phyloP scores from a whole-genome alignment of 2,113 vertebrate species.

The Nipponia nippon region DNA sequence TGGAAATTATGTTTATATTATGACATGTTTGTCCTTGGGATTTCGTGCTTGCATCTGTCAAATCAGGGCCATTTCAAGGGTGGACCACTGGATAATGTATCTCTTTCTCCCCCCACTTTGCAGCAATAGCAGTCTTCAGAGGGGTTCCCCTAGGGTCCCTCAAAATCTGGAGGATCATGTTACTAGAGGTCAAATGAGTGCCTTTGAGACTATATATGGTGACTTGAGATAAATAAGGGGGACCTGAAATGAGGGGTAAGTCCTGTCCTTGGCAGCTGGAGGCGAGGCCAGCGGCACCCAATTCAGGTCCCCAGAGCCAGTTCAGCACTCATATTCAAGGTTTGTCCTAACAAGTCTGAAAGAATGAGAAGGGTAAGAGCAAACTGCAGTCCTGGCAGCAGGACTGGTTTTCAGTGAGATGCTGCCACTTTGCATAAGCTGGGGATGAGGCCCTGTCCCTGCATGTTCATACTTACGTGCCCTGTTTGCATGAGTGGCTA shows the following conservation, averaged over 20 bases:
- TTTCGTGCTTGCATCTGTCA: not conserved
- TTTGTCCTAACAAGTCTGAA: not conserved
- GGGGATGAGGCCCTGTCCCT: not conserved
- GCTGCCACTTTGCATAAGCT: not conserved
- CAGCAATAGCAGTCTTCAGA: not conserved
- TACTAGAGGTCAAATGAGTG: not conserved
- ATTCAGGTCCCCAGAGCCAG: not conserved
- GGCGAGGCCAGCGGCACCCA: too few species aligned
- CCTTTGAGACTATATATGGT: too few species aligned
- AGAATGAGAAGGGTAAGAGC: not conserved
- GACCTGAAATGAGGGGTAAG: not conserved
- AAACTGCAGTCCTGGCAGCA: not conserved
- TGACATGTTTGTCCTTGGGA: not conserved
- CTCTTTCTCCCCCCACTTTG: accelerated
- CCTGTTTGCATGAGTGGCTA: not conserved
- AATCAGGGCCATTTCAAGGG: not conserved
- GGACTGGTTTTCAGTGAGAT: not conserved
- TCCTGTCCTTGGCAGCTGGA: not conserved
- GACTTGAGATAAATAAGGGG: too few species aligned
- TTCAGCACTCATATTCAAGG: accelerated
- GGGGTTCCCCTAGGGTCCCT: not conserved
- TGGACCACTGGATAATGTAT: not conserved
- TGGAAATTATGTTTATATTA: not conserved
- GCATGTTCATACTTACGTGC: not conserved
- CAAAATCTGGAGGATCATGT: not conserved